Evolutionary conservation across 2,113 vertebrate genomes (phyloP), one percentile per base, ranked within the genome.

Genomic region (Leuciscus idus): DNA sequence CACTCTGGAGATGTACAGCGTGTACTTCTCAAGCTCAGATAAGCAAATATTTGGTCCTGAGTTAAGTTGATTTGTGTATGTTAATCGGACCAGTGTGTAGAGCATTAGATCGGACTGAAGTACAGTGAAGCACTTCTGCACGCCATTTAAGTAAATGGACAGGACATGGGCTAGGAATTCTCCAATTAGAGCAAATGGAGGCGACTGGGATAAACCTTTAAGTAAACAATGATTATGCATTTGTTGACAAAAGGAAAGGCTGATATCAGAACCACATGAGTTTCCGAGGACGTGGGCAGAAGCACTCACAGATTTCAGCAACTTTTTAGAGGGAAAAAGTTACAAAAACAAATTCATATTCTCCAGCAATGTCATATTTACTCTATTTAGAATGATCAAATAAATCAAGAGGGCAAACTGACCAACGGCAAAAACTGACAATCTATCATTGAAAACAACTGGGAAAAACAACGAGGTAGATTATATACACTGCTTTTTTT

Each of bases 221-320:
- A 61, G 88, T 93, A 93, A 94, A 94, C 92, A 93, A 17, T 86
- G 77, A 90, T 88, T 87, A 89, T 66, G 76, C 83, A 89, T 92
- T 90, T 87, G 87, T 88, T 91, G 73, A 89, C 87, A 90, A 92
- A 64, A 93, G 91, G 88, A 95, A 93, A 94, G 91, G 88, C 89
- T 90, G 86, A 82, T 89, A 89, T 85, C 87, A 73, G 68, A 84
- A 89, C 77, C 87, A 85, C 36, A 48, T n/a, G 2, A 72, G 72
- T 79, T 87, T 79, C 88, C 17, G 68, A 82, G 46, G 83, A 80
- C 30, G 87, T 55, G 59, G 79, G 66, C 72, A 86, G 75, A 86
- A 8, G 50, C 46, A 33, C 62, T 83, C 23, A 80, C 21, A 62
- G 36, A 80, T 26, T 77, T 78, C 68, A 39, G 68, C 0, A 39